Conservation (phyloP, 1,140 invertebrate genomes). For the Belonocnema kinseyi region DNA sequence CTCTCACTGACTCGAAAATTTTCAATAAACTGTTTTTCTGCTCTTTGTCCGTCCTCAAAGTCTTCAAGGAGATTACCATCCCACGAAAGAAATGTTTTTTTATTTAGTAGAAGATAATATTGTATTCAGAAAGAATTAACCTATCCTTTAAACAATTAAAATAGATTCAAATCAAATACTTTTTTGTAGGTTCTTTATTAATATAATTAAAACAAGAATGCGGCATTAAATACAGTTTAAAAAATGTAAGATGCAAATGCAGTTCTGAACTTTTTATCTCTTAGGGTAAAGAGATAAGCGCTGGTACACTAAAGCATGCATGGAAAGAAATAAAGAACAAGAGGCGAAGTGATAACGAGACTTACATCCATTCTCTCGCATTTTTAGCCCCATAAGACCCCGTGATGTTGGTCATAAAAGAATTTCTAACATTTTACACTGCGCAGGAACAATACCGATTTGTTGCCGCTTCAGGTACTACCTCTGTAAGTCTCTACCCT, state of each 20-base stretch:
- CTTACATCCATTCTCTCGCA: constrained; percentile 8
- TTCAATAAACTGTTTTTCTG: background rate
- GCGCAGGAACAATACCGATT: constrained; percentile 48
- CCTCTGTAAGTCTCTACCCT: constrained; percentile 22
- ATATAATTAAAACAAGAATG: no score
- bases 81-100: no score
- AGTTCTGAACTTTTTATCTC: background rate
- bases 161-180: no score
- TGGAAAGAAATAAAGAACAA: constrained; percentile 12
- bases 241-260: background rate
- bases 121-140: no score
- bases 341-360: background rate
- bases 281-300: background rate
- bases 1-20: background rate
- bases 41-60: background rate
- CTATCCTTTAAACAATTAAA: no score
- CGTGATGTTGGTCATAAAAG: constrained; percentile 21
- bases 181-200: no score
- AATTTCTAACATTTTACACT: constrained; percentile 20
- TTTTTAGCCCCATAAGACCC: constrained; percentile 19
- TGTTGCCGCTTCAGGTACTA: constrained; percentile 37
- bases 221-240: no score
- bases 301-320: constrained; percentile 16
- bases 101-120: no score
- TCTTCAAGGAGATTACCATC: no score